Percentiles rank a stretch among this genome's conserved stretches.
Conservation (phyloP, 2,113 vertebrate species). For the Cryptomyrus ogoouensis region DNA sequence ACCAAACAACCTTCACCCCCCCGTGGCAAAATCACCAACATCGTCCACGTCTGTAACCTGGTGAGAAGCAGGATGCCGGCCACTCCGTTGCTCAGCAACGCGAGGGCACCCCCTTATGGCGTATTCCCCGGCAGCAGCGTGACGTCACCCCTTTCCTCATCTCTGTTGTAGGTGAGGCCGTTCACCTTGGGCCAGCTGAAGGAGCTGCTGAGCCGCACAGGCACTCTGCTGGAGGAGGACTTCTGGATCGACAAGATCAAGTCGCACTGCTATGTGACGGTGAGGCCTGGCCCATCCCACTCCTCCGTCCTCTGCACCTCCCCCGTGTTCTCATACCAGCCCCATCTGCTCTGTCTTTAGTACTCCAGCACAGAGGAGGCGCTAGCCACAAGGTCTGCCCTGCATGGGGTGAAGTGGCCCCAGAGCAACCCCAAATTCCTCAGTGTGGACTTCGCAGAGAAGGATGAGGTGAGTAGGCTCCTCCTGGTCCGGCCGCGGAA, state of each 20-base stretch:
- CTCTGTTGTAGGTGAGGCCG: slow-evolving; percentile 67
- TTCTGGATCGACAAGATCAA: slow-evolving; percentile 96
- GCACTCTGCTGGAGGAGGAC: slow-evolving; percentile 73
- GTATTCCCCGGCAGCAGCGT: background rate
- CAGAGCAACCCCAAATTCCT: slow-evolving; percentile 86
- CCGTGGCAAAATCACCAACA: slow-evolving; percentile 69
- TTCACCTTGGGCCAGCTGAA: slow-evolving; percentile 87
- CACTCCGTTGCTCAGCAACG: no score
- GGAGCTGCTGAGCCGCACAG: slow-evolving; percentile 77
- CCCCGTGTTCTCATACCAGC: background rate
- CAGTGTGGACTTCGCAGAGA: slow-evolving; percentile 76
- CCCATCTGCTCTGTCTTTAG: background rate
- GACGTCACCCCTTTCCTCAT: background rate
- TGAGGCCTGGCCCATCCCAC: slow-evolving; percentile 38
- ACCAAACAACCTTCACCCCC: slow-evolving; percentile 74
- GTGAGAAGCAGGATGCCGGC: slow-evolving; percentile 50
- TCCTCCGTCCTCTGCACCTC: background rate
- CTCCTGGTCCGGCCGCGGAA: background rate
- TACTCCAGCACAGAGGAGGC: slow-evolving; percentile 69
- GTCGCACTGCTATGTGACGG: slow-evolving; percentile 85
- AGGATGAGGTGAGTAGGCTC: slow-evolving; percentile 68
- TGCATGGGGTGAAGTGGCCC: slow-evolving; percentile 87
- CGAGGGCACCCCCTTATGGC: background rate
- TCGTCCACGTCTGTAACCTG: slow-evolving; percentile 83
- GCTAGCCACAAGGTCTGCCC: slow-evolving; percentile 68